Percentiles rank a stretch among this genome's conserved stretches.
Conservation (phyloP, 2,113 vertebrate species). For the Cyanistes caeruleus region DNA sequence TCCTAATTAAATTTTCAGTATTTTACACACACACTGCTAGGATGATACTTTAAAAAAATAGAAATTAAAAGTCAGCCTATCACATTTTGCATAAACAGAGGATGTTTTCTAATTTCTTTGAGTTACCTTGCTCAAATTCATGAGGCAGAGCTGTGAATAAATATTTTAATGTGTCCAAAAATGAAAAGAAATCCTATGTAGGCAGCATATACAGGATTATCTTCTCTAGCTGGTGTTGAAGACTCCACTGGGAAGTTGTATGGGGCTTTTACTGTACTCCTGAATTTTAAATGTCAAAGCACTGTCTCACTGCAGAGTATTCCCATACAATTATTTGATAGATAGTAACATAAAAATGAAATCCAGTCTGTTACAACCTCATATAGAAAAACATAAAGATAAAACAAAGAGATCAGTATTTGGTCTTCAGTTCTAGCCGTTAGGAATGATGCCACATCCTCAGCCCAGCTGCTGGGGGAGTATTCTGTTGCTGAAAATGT, state of each 20-base stretch:
- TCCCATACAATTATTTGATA: not conserved
- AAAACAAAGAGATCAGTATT: not conserved
- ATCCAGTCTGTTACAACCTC: not conserved
- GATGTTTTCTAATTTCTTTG: not conserved
- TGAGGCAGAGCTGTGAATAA: not conserved
- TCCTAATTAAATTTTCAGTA: not conserved
- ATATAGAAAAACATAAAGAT: not conserved
- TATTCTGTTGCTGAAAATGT: not conserved
- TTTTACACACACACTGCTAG: constrained; percentile 32
- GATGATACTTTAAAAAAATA: not conserved
- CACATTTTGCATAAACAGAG: not conserved
- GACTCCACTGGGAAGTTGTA: not conserved
- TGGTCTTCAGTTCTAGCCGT: not conserved
- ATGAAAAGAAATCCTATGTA: not conserved
- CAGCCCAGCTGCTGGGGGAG: not conserved
- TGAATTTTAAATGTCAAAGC: not conserved
- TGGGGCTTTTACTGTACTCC: not conserved
- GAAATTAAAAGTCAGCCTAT: not conserved
- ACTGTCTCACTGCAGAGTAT: not conserved
- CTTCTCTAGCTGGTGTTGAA: not conserved
- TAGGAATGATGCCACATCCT: not conserved
- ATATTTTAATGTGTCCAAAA: not conserved
- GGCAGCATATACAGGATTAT: not conserved
- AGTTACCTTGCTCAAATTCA: not conserved
- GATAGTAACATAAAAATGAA: not conserved